Base-by-base conservation (phyloP, 2,113 vertebrate species). In the Gobiocypris rarus region DNA sequence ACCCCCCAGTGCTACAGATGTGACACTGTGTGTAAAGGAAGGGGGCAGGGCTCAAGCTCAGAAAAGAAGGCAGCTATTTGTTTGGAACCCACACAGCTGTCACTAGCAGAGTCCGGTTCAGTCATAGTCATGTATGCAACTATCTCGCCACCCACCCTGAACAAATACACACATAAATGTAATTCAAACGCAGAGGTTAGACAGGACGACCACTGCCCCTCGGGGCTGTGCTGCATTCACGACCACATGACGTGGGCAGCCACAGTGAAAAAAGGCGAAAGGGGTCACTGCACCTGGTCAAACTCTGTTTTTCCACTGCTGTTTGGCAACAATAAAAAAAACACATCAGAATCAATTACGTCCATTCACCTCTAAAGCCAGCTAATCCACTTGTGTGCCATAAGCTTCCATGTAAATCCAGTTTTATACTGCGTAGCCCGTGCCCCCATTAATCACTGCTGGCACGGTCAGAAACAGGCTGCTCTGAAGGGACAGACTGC, bases 321-420 rank as follows among this genome's bases (percentile, higher is more conserved):
- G 86, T 78, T 92, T 76, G 54, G 19, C 31, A 34, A 38, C n/a
- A n/a, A n/a, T n/a, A n/a, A 82, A 77, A 81, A 71, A 83, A 45
- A 82, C 63, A 76, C 75, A 75, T 77, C 76, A 45, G 81, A 86
- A 84, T 84, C 85, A 81, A 86, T 88, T 87, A 85, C 81, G 65
- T 83, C 34, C 26, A 9, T 78, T 85, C 77, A 77, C 88, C 77
- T 85, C 81, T 77, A 73, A 85, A 85, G 52, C 75, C 85, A 88
- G 88, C 90, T 91, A 93, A 94, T 94, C 92, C 92, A 91, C 92
- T 93, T 93, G 91, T 67, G 86, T 91, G 85, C 81, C 83, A 85
- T 91, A 91, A 89, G 90, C 90, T 91, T 92, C 90, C 90, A 90
- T 90, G 92, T 90, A 92, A 93, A 94, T 93, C 92, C 91, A 90